These are phyloP conservation scores for Callocephalon fimbriatum DNA, from an alignment of 2,113 vertebrate genomes.

Conservation along the genomic window DNA sequence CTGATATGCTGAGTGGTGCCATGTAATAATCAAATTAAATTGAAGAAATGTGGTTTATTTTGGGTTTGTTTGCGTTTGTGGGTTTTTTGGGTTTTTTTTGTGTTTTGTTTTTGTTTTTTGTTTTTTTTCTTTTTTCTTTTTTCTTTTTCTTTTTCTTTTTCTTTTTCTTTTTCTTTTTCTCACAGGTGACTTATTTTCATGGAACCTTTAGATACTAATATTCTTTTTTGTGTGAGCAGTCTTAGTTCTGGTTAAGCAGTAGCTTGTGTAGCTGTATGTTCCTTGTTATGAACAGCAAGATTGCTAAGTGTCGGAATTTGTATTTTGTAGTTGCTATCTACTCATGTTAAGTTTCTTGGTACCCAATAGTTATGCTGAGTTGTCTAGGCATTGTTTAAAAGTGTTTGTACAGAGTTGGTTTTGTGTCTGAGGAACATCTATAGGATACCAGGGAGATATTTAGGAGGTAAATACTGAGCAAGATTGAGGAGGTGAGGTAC, in stretches of 20 bases:
- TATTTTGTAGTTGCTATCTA: background rate
- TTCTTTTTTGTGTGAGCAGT: background rate
- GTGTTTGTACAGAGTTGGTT: background rate
- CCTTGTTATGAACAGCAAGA: background rate
- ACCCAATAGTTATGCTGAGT: background rate
- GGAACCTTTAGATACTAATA: background rate
- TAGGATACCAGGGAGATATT: background rate
- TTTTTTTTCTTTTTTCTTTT: too few relatives aligned
- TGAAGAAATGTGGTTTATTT: background rate
- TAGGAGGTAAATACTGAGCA: background rate
- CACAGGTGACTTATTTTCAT: background rate
- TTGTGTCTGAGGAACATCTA: background rate
- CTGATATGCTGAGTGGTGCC: background rate
- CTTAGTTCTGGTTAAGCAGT: background rate
- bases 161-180: background rate
- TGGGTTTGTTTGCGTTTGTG: too few relatives aligned
- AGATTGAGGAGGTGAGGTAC: background rate
- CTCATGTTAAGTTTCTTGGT: background rate
- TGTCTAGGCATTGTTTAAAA: background rate
- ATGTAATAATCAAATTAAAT: background rate
- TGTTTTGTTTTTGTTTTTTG: too few relatives aligned
- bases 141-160: background rate
- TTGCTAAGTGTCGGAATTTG: background rate
- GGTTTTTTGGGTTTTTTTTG: too few relatives aligned
- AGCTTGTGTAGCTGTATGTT: rapidly evolving